Evolutionary conservation across 2,113 vertebrate genomes (phyloP).

Genomic region (Macroglossus sobrinus): DNA sequence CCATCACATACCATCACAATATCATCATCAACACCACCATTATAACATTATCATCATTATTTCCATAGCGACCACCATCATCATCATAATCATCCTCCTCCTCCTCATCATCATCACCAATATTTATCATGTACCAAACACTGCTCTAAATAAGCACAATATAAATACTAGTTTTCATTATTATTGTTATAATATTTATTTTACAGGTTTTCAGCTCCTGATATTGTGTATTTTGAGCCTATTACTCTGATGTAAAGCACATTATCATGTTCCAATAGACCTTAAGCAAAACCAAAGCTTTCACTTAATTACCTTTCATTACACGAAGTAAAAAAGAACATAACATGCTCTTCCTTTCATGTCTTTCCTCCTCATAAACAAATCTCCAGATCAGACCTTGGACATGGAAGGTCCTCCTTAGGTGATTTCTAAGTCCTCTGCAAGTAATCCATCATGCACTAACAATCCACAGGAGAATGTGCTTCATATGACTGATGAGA

Average conservation of each 20-base stretch:
- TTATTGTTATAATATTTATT: neutral
- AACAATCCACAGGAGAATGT: neutral
- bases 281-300: neutral
- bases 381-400: neutral
- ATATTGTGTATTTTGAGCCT: neutral
- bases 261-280: neutral
- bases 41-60: neutral
- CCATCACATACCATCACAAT: neutral
- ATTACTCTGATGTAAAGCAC: neutral
- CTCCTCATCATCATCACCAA: neutral
- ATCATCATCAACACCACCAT: neutral
- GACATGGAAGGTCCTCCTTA: neutral
- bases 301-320: neutral
- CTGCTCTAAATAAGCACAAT: neutral
- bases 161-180: neutral
- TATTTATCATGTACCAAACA: neutral
- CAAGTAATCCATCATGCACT: neutral
- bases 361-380: neutral
- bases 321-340: neutral
- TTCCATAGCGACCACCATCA: accelerated
- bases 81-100: neutral
- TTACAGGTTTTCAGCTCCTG: constrained; percentile 14
- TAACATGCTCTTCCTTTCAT: neutral
- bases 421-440: neutral
- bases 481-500: neutral